Conservation (phyloP, 2,888 invertebrate genomes). For the Eupithecia pulchellata region DNA sequence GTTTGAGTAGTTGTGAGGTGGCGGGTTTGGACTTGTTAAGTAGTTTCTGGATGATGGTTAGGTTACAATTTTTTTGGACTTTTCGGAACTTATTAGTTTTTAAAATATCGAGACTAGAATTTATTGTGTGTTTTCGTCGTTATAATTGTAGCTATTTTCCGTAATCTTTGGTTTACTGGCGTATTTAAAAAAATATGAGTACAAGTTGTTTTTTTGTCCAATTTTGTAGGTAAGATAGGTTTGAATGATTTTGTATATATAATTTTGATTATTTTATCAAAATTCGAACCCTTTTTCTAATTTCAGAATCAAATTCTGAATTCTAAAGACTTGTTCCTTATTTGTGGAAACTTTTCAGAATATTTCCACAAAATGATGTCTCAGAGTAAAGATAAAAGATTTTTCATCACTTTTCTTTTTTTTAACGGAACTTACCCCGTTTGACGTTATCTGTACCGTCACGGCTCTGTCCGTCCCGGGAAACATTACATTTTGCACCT, state of each 20-base stretch:
- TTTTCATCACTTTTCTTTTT: slow-evolving; percentile 55
- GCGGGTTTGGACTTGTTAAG: slow-evolving; percentile 39
- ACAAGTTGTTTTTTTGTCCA: not conserved
- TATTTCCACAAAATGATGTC: slow-evolving; percentile 46
- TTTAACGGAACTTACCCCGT: slow-evolving; percentile 78
- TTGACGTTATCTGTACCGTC: slow-evolving; percentile 79
- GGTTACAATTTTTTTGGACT: slow-evolving; percentile 20
- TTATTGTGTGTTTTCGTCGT: not conserved
- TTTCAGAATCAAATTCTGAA: not conserved
- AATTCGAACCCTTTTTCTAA: not conserved
- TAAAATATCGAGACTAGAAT: not conserved
- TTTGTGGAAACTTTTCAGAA: slow-evolving; percentile 35
- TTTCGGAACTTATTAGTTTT: not conserved
- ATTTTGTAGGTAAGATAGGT: not conserved
- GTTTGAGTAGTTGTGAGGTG: slow-evolving; percentile 53
- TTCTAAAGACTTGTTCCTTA: not conserved
- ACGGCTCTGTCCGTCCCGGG: slow-evolving; percentile 65
- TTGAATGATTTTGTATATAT: not conserved
- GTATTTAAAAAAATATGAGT: not conserved
- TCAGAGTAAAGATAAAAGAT: slow-evolving; percentile 67
- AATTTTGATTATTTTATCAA: not conserved
- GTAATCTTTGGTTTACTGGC: not conserved
- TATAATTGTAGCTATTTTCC: not conserved
- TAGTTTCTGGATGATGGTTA: slow-evolving; percentile 40
- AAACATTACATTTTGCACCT: slow-evolving; percentile 58